Base-by-base conservation (phyloP, 1,140 invertebrate species). In the Brachionus sp. region DNA sequence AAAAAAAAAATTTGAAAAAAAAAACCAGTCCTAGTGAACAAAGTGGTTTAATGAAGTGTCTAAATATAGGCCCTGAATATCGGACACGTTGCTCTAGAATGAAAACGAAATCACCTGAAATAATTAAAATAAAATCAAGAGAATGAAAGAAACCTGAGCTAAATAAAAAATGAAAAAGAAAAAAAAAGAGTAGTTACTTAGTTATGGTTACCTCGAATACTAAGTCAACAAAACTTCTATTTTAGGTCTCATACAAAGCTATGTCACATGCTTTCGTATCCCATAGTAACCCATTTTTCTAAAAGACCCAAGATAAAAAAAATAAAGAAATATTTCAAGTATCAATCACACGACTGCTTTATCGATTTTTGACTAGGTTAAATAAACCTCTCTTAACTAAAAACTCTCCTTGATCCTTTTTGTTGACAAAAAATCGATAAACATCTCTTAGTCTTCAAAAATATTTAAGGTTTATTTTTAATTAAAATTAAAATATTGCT, bases 131-230 rank as follows among this genome's bases (percentile, higher is more conserved):
- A 37, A 37, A 70, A 70, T 39, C 16, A 70, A 70, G 37, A 37
- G 66, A 70, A 70, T 39, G 25, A 66, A 39, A 70, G 16, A 70
- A 37, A 39, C 37, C 33, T 37, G 29, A 39, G 66, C 33, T 39
- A 39, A 35, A 19, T 39, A 16, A 37, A 10, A 33, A 68, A 33
- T n/a, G 2, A 6, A 33, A n/a, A 33, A n/a, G n/a, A n/a, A 70
- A 35, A 66, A 66, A 66, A 37, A 66, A 66, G 33, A 66, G 33
- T 66, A 66, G 66, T 70, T 70, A 70, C 66, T 70, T 70, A 70
- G 66, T 39, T 70, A 70, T 70, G 66, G 66, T 70, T 70, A 70
- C 66, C 66, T 44, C 29, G 66, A 70, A 70, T 70, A 70, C 29
- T 39, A 70, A 70, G 16, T 39, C 29, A 70, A 37, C 33, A 70